Evolutionary conservation across 2,888 invertebrate species (phyloP), one percentile per base, ranked within the genome.

Genomic region (Uropetala carovei): DNA sequence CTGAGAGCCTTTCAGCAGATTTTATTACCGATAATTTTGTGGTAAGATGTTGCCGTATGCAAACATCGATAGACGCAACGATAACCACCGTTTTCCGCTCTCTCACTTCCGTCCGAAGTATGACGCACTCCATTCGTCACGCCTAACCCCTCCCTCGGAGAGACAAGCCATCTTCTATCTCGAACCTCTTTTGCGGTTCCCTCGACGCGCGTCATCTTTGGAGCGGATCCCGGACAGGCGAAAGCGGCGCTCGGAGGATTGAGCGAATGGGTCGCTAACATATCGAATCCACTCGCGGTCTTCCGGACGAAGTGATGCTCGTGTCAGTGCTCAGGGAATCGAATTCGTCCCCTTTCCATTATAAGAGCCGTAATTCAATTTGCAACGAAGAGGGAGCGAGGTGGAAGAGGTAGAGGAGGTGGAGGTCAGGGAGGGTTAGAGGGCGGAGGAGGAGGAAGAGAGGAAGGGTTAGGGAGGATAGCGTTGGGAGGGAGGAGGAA

Each of bases 291-390:
- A 27, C 75, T 27, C 27, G 75, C 68, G 68, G 68, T 68, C 68
- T 27, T 75, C 22, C 68, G 68, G 68, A n/a, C 68, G n/a, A 68
- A 68, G 68, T 68, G 22, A 68, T n/a, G 68, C 75, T 75, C 27
- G 22, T 75, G 75, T 75, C 75, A 27, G 75, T 75, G 27, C 75
- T 75, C 27, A 75, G 11, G 75, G 75, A 75, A 75, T 27, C 75
- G 75, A 75, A 75, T 75, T 75, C 75, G 22, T 18, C 27, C 75
- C 9, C 13, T 27, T 27, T 75, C 75, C 75, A 75, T 75, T 75
- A 75, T 11, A 14, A 27, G 75, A 22, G 75, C 11, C 27, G 75
- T 75, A 75, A 75, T 75, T 75, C 75, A 75, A 75, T 75, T 75
- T 27, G 75, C 75, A 75, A 75, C 1, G 27, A 27, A 75, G 75